Percentiles rank a stretch among this genome's conserved stretches.
These are phyloP conservation scores for Chroicocephalus ridibundus DNA, from an alignment of 2,113 vertebrate species.

Conservation along the genomic window DNA sequence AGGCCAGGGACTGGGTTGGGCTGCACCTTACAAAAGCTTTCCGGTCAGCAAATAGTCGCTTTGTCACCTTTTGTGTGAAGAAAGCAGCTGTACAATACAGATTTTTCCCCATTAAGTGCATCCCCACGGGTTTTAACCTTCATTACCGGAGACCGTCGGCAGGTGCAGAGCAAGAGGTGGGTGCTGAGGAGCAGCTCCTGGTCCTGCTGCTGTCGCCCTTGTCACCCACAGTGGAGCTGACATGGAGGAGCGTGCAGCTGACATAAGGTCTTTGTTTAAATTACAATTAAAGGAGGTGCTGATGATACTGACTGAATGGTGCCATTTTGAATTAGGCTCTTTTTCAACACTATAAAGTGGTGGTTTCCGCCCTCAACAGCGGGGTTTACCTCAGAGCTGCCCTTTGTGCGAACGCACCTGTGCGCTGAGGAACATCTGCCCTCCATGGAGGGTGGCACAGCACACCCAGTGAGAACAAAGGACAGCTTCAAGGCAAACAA, in stretches of 20 bases:
- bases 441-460: rapidly evolving
- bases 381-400: not conserved
- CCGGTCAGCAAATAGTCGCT: rapidly evolving
- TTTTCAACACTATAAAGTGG: not conserved
- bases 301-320: no score
- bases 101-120: not conserved
- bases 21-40: not conserved
- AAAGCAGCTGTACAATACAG: not conserved
- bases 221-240: not conserved
- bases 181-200: not conserved
- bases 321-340: not conserved
- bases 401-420: not conserved
- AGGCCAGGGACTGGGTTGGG: not conserved
- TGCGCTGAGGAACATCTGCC: not conserved
- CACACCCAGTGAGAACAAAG: not conserved
- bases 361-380: not conserved
- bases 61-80: not conserved
- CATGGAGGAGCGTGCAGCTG: not conserved
- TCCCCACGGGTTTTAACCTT: not conserved
- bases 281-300: not conserved
- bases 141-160: rapidly evolving
- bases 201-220: not conserved
- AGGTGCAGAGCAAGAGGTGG: not conserved
- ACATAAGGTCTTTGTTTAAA: not conserved
- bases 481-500: not conserved